Percentiles rank a stretch among this genome's conserved stretches.
Conservation (phyloP, 2,888 invertebrate genomes). For the Tenthredo amoena region DNA sequence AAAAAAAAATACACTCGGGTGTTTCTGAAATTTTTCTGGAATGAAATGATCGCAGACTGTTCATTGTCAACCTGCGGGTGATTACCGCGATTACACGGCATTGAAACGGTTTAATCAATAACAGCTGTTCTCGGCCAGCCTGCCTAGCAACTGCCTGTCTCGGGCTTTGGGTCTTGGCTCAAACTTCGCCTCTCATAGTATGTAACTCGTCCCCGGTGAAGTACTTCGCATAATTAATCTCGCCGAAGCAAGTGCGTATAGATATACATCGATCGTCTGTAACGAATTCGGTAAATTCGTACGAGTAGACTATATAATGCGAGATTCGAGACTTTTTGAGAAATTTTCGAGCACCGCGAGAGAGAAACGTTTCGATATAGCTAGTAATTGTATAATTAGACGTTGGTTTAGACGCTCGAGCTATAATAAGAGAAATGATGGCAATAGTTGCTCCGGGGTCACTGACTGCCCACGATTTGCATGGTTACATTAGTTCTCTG, state of each 20-base stretch:
- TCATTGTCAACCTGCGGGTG: background rate
- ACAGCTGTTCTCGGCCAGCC: slow-evolving; percentile 31
- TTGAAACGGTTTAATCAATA: slow-evolving; percentile 35
- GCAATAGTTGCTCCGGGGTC: background rate
- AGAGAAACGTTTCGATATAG: background rate
- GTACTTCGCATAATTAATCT: background rate
- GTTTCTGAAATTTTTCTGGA: background rate
- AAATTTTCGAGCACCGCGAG: too few species aligned
- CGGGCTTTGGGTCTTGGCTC: background rate
- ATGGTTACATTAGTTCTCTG: background rate
- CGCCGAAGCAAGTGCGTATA: background rate
- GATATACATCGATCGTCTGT: too few species aligned
- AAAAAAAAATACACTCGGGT: too few species aligned
- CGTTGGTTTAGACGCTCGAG: background rate
- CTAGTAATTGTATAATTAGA: background rate
- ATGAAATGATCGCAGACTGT: background rate
- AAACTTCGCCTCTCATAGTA: background rate
- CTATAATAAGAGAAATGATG: background rate
- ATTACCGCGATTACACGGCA: slow-evolving; percentile 42
- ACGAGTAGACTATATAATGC: background rate
- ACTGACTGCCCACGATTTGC: background rate
- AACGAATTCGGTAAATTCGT: background rate
- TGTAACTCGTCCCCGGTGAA: background rate
- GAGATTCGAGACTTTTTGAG: background rate
- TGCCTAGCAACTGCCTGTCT: slow-evolving; percentile 46